Percentiles rank a stretch among this genome's conserved stretches.
Evolutionary conservation across 2,888 invertebrate species (phyloP).

Genomic region (Auanema freiburgensis): DNA sequence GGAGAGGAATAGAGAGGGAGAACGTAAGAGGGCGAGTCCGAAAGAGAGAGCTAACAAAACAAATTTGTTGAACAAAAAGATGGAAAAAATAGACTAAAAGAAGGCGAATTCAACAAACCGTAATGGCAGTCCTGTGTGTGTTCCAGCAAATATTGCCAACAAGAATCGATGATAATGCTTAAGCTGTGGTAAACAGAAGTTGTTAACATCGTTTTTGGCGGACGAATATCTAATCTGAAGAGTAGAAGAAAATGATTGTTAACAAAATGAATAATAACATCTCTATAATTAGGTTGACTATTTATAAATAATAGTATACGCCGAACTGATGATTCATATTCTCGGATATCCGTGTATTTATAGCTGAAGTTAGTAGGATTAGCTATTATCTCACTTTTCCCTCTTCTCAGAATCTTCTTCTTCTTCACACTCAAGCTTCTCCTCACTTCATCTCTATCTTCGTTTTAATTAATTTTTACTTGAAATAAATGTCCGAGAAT

Average conservation of each 20-base stretch:
- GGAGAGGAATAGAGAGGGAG: too few relatives aligned
- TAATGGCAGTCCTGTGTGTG: conserved; percentile 38
- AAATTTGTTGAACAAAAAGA: conserved; percentile 3
- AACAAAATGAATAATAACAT: not conserved
- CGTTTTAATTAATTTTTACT: conserved; percentile 24
- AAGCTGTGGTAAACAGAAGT: conserved; percentile 32
- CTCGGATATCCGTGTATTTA: conserved; percentile 39
- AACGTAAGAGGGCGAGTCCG: too few relatives aligned
- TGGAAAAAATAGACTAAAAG: not conserved
- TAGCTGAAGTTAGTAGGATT: conserved; percentile 34
- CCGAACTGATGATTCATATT: conserved; percentile 43
- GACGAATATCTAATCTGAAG: conserved; percentile 39
- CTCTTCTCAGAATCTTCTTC: too few relatives aligned
- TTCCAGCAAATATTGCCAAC: conserved; percentile 42
- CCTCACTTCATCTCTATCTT: too few relatives aligned
- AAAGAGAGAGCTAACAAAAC: too few relatives aligned
- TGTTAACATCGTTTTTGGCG: conserved; percentile 37
- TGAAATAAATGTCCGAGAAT: conserved; percentile 45
- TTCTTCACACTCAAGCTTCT: too few relatives aligned
- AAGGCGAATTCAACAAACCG: conserved; percentile 21
- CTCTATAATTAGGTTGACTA: conserved; percentile 20
- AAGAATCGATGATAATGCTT: conserved; percentile 47
- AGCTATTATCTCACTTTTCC: too few relatives aligned
- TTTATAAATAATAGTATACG: conserved; percentile 37
- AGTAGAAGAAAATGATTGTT: too few relatives aligned